phyloP scores from a whole-genome alignment of 2,113 vertebrate species.

The Leptosomus discolor region DNA sequence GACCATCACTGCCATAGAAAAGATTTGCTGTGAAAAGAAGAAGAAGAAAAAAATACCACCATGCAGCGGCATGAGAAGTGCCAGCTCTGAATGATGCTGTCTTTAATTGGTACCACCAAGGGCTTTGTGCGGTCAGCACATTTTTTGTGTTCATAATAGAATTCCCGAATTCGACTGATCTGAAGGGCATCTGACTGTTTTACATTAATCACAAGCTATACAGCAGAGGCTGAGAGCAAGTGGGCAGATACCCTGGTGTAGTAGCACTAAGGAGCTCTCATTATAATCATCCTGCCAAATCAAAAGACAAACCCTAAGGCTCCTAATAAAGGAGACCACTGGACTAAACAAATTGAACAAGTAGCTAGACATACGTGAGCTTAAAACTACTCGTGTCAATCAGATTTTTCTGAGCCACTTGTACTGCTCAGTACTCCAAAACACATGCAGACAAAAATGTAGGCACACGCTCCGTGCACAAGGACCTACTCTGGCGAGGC shows the following conservation, averaged over 20 bases:
- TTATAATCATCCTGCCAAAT: slow-evolving; percentile 68
- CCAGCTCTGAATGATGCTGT: not conserved
- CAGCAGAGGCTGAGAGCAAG: slow-evolving; percentile 60
- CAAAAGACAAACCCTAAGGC: slow-evolving; percentile 69
- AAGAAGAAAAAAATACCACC: not conserved
- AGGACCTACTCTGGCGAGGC: not conserved
- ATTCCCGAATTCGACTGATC: slow-evolving; percentile 53
- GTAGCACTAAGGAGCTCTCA: slow-evolving; percentile 58
- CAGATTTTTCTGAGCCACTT: not conserved
- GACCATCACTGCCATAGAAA: not conserved
- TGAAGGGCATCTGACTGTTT: slow-evolving; percentile 62
- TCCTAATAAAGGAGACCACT: slow-evolving; percentile 62
- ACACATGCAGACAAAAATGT: not conserved
- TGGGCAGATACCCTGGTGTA: slow-evolving; percentile 63
- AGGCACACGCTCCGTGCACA: not conserved
- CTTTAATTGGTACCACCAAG: slow-evolving; percentile 62
- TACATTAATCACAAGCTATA: slow-evolving; percentile 65
- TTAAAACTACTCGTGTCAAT: slow-evolving; percentile 35
- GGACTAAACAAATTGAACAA: slow-evolving; percentile 70
- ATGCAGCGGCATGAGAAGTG: not conserved
- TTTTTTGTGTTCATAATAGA: slow-evolving; percentile 47
- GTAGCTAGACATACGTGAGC: slow-evolving; percentile 33
- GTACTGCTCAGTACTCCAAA: not conserved
- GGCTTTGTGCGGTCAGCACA: slow-evolving; percentile 31
- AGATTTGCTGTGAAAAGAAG: not conserved